phyloP scores from a whole-genome alignment of 2,113 vertebrate genomes.

The Genyomyrus donnyi region DNA sequence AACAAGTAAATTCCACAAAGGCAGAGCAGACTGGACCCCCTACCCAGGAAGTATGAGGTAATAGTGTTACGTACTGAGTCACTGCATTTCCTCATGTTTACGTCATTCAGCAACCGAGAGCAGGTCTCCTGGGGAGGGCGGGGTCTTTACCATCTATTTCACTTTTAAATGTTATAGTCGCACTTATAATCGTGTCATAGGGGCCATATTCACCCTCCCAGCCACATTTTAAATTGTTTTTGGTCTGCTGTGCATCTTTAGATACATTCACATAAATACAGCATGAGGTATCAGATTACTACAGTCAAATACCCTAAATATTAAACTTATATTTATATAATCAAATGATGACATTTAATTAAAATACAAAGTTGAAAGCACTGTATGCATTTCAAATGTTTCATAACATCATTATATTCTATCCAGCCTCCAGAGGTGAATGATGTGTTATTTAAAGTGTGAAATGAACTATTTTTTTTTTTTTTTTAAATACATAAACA shows the following conservation, averaged over 20 bases:
- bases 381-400: neutral
- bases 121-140: neutral
- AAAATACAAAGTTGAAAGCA: neutral
- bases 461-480: neutral
- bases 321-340: neutral
- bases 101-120: too few relatives aligned
- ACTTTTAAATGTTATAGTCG: neutral
- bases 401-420: neutral
- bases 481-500: neutral
- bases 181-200: neutral
- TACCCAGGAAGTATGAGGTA: neutral
- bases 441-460: neutral
- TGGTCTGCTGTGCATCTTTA: neutral
- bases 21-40: neutral
- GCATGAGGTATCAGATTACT: neutral
- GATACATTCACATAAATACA: neutral
- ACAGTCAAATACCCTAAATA: neutral
- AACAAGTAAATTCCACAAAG: neutral
- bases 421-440: neutral
- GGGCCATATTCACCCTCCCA: neutral
- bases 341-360: neutral
- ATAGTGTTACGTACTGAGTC: neutral
- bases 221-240: neutral
- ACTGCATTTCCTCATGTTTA: neutral
- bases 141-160: neutral